Evolutionary conservation across 2,113 vertebrate species (phyloP), one percentile per base, ranked within the genome.

Genomic region (Perccottus glenii): DNA sequence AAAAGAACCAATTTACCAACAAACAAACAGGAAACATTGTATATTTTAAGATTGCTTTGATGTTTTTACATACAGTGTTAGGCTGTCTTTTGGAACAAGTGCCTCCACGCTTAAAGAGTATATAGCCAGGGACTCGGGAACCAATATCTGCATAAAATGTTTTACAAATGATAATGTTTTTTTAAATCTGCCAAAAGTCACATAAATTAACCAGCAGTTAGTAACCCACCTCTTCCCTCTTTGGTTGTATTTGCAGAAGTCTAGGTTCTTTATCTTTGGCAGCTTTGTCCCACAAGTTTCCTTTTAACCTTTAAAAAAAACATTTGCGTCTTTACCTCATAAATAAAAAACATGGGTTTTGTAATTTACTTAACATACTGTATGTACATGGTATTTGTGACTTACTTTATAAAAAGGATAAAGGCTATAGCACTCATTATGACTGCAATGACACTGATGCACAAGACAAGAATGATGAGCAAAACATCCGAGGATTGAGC

Each of bases 341-440:
- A 4, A 60, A 44, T 35, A 60, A n/a, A 51, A 66, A 9, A n/a
- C 40, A 45, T 8, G 0, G 19, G 19, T 27, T 27, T 27, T n/a
- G 5, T 15, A 11, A 42, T 47, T 38, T 19, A 5, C 27, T 32
- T 11, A 32, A 3, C 19, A 33, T 40, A 40, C 8, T 5, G 8
- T 6, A 40, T 27, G 19, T 27, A 27, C 19, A 27, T 40, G 8
- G 8, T 11, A 46, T 40, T 10, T 33, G 44, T 4, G 36, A 75
- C 90, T 85, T 89, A 92, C 92, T 78, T 90, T 52, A 72, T 36
- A 62, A 16, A 75, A 47, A 55, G 77, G 49, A 12, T 27, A 57
- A 61, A 89, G 1, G 69, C 9, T 6, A 10, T 38, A 38, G 0
- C n/a, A 32, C 57, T 78, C 40, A 80, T 42, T 44, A 83, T 1